Base-by-base conservation (phyloP, 2,888 invertebrate species). In the Criorhina ranunculi region DNA sequence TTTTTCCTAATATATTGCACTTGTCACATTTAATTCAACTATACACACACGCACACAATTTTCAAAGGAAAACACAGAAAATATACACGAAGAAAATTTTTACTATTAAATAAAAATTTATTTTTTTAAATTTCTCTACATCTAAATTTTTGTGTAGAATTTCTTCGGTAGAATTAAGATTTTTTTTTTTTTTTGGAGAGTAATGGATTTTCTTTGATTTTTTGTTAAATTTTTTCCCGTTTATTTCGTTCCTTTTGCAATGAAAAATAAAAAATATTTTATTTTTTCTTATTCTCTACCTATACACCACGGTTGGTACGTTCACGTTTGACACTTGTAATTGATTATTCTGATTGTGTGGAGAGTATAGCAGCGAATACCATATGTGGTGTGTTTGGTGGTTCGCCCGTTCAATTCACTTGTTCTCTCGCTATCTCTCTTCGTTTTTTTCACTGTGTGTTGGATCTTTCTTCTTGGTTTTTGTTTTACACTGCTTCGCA, bases 311-410 rank as follows among this genome's bases (percentile, higher is more conserved):
- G 60, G 67, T 75, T 59, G 75, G 80, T 83, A 83, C 83, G 83
- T 83, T 83, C 83, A 57, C 85, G 85, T 85, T 85, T 85, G 85
- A 85, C 85, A 85, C 85, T 85, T 85, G 80, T 80, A 85, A 85
- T 85, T 85, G 85, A 85, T 85, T 85, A 85, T 85, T 85, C 85
- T 62, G 59, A 80, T 75, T 80, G 73, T 75, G 62, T 78, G 62
- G 55, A 73, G 49, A 12, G 12, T 11, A 49, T 19, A 11, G 49
- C 62, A 57, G 35, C 15, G 59, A 70, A 70, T 85, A 70, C 75
- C 70, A 75, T 64, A 70, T 62, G 75, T 66, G 60, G 49, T 67
- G 76, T 60, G 64, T 29, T 53, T 70, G 46, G 49, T 60, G 64
- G 17, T 53, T 70, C 44, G 49, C 57, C 53, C 62, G 40, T 49